Conservation (phyloP, 2,797 vertebrate species). For the Semotilus atromaculatus region DNA sequence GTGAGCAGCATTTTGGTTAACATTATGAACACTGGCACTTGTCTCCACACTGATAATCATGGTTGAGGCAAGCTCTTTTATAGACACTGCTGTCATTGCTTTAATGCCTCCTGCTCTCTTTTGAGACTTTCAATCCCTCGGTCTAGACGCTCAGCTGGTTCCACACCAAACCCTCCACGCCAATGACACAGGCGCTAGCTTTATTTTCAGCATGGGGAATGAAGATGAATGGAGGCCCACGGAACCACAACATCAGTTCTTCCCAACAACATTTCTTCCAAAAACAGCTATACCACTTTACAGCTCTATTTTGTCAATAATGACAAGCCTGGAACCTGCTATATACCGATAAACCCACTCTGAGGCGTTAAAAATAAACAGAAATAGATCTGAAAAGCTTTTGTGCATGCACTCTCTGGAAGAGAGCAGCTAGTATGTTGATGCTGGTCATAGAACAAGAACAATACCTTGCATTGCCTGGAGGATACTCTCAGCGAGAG, state of each 20-base stretch:
- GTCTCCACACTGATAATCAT: constrained; percentile 42
- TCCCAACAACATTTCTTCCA: too few relatives aligned
- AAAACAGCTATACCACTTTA: constrained; percentile 9
- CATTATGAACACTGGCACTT: constrained; percentile 25
- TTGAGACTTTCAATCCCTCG: constrained; percentile 53
- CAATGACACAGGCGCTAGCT: constrained; percentile 33
- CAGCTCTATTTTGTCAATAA: constrained; percentile 14
- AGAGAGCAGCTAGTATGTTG: constrained; percentile 28
- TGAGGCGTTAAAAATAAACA: constrained; percentile 6
- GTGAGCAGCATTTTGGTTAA: constrained; percentile 16
- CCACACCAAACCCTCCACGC: constrained; percentile 46
- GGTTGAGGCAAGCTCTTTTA: constrained; percentile 44
- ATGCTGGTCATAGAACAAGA: constrained; percentile 44
- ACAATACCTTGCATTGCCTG: constrained; percentile 47
- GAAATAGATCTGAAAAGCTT: constrained; percentile 23
- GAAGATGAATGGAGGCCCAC: constrained; percentile 43
- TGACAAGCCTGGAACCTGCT: constrained; percentile 16
- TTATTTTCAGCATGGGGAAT: constrained; percentile 40
- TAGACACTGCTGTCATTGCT: constrained; percentile 49
- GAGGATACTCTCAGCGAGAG: constrained; percentile 33
- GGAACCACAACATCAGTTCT: constrained; percentile 37
- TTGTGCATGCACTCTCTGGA: constrained; percentile 2
- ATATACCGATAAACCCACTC: constrained; percentile 16
- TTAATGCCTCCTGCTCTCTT: constrained; percentile 47
- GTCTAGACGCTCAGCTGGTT: constrained; percentile 56